phyloP scores from a whole-genome alignment of 2,888 invertebrate genomes.

The Dynastes grantii region DNA sequence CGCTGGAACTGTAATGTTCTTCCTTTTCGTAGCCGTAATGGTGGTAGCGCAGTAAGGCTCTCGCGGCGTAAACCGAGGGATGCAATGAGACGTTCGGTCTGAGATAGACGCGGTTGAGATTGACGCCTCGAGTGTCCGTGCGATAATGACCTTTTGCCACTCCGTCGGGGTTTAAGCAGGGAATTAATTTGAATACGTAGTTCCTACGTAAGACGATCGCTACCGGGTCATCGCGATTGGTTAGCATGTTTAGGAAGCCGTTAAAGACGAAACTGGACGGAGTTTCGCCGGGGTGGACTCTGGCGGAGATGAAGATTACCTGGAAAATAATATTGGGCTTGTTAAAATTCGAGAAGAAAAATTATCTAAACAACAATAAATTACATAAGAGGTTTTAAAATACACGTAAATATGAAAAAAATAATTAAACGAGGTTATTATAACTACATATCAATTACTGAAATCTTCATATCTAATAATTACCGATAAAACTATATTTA shows the following conservation, averaged over 20 bases:
- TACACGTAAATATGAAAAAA: too few species aligned
- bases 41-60: conserved; percentile 83
- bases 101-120: conserved; percentile 89
- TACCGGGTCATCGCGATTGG: conserved; percentile 83
- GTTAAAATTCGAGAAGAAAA: not conserved
- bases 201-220: conserved; percentile 81
- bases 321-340: conserved; percentile 63
- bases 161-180: conserved; percentile 94
- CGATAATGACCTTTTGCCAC: conserved; percentile 89
- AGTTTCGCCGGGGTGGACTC: conserved; percentile 95
- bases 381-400: too few species aligned
- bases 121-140: conserved; percentile 90
- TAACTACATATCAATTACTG: too few species aligned
- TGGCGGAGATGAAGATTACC: conserved; percentile 89
- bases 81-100: conserved; percentile 83
- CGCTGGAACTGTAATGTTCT: conserved; percentile 51
- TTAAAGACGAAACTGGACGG: conserved; percentile 93
- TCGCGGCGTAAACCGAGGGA: conserved; percentile 90
- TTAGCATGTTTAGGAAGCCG: conserved; percentile 86
- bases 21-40: conserved; percentile 76
- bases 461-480: too few species aligned
- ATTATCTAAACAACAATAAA: not conserved
- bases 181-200: conserved; percentile 92
- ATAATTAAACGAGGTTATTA: too few species aligned
- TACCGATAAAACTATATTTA: too few species aligned